Conservation (phyloP, 1,140 invertebrate species). For the Cotesia vestalis region DNA sequence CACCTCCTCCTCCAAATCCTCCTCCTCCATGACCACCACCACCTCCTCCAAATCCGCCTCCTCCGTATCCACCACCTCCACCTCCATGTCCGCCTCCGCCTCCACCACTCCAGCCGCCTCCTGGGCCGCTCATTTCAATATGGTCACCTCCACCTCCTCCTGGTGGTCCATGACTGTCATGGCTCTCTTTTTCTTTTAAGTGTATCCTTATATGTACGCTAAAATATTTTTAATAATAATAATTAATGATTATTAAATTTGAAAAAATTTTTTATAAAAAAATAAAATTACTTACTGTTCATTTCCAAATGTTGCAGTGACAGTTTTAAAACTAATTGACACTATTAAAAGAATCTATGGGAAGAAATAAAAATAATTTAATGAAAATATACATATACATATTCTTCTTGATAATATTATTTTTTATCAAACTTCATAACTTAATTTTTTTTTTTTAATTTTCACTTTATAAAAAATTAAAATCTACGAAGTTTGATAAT, state of each 20-base stretch:
- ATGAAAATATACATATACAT: too few species aligned
- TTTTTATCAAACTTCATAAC: too few species aligned
- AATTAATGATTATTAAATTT: slow-evolving; percentile 27
- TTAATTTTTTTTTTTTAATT: too few species aligned
- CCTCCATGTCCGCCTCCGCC: slow-evolving; percentile 39
- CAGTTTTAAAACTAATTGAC: slow-evolving; percentile 42
- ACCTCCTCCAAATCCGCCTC: slow-evolving; percentile 38
- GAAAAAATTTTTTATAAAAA: neutral
- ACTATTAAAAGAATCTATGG: slow-evolving; percentile 48
- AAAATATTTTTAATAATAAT: slow-evolving; percentile 37
- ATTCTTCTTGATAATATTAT: too few species aligned
- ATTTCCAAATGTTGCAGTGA: slow-evolving; percentile 59
- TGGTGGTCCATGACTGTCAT: slow-evolving; percentile 49
- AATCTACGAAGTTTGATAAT: too few species aligned
- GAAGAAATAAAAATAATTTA: slow-evolving; percentile 32
- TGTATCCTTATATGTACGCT: slow-evolving; percentile 65
- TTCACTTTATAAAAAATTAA: too few species aligned
- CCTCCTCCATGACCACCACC: slow-evolving; percentile 40
- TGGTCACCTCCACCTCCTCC: slow-evolving; percentile 42
- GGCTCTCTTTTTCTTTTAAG: slow-evolving; percentile 51
- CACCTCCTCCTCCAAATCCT: slow-evolving; percentile 38
- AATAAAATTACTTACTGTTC: slow-evolving; percentile 57
- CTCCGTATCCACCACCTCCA: slow-evolving; percentile 40
- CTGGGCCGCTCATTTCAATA: slow-evolving; percentile 39
- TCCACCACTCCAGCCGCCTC: slow-evolving; percentile 44